These are phyloP conservation scores for Idaea dimidiata DNA, from an alignment of 2,888 invertebrate species.

Conservation along the genomic window DNA sequence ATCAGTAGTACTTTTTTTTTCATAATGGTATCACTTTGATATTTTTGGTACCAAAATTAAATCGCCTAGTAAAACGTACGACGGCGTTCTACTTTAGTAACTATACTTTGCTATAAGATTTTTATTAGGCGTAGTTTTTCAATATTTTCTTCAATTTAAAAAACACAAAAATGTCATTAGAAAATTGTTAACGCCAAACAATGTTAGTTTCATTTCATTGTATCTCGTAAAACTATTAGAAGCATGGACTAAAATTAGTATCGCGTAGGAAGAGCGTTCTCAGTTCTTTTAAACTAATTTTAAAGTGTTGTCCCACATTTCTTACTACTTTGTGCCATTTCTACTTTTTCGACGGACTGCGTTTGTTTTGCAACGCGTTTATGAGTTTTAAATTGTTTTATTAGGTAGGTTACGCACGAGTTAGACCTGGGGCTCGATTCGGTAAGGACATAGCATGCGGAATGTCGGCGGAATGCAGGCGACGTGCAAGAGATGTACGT, in stretches of 20 bases:
- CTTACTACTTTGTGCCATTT: not conserved
- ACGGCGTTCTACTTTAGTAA: no score
- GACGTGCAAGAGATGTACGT: no score
- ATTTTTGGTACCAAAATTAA: no score
- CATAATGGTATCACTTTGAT: no score
- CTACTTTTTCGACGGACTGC: not conserved
- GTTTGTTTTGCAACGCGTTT: not conserved
- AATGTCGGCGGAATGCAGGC: no score
- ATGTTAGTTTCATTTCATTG: not conserved
- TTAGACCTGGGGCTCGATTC: no score
- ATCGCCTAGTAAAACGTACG: no score
- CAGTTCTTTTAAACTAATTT: not conserved
- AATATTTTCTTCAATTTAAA: not conserved
- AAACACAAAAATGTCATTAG: not conserved
- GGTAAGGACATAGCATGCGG: no score
- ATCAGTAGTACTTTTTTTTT: no score
- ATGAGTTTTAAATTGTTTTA: not conserved
- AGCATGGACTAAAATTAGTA: not conserved
- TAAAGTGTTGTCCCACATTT: not conserved
- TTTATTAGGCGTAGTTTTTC: not conserved
- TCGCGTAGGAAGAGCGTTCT: not conserved
- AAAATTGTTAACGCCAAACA: not conserved
- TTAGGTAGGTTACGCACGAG: no score
- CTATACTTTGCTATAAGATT: no score
- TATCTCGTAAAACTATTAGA: not conserved